Percentiles rank a stretch among this genome's conserved stretches.
Conservation (phyloP, 2,113 vertebrate species). For the Guaruba guarouba region DNA sequence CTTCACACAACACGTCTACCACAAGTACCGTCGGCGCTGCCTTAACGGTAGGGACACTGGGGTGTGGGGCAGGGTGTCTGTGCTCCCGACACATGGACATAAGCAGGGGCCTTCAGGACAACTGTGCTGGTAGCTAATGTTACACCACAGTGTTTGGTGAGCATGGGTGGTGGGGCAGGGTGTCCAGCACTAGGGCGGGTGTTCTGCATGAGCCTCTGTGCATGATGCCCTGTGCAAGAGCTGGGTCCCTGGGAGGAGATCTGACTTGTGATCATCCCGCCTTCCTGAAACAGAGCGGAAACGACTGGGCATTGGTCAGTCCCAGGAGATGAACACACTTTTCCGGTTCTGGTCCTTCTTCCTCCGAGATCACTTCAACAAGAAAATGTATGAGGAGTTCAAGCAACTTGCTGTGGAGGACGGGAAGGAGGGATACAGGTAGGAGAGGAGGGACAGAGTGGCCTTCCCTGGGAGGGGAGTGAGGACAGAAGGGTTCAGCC, state of each 20-base stretch:
- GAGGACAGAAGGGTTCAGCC: not conserved
- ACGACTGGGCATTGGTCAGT: constrained; percentile 95
- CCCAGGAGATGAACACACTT: constrained; percentile 99
- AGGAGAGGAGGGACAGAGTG: not conserved
- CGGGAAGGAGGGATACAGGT: constrained; percentile 97
- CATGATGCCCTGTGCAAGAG: not conserved
- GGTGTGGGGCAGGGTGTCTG: not conserved
- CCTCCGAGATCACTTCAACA: constrained; percentile 97
- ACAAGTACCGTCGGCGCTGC: constrained; percentile 98
- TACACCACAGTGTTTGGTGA: rapidly evolving
- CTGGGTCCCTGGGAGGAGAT: not conserved
- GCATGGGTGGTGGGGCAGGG: not conserved
- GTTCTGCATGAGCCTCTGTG: not conserved
- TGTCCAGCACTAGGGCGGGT: not conserved
- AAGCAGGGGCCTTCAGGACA: not conserved
- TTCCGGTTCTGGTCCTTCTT: constrained; percentile 99
- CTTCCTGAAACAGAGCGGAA: constrained; percentile 83
- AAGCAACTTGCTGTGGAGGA: constrained; percentile 94
- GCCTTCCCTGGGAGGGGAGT: not conserved
- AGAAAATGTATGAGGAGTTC: constrained; percentile 99
- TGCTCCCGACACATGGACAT: rapidly evolving
- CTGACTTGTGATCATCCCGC: not conserved
- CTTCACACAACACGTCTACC: constrained; percentile 99
- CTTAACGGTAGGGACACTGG: constrained; percentile 83
- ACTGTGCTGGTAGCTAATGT: not conserved